Evolutionary conservation across 2,797 vertebrate genomes (phyloP).

Genomic region (Eutrigla gurnardus): DNA sequence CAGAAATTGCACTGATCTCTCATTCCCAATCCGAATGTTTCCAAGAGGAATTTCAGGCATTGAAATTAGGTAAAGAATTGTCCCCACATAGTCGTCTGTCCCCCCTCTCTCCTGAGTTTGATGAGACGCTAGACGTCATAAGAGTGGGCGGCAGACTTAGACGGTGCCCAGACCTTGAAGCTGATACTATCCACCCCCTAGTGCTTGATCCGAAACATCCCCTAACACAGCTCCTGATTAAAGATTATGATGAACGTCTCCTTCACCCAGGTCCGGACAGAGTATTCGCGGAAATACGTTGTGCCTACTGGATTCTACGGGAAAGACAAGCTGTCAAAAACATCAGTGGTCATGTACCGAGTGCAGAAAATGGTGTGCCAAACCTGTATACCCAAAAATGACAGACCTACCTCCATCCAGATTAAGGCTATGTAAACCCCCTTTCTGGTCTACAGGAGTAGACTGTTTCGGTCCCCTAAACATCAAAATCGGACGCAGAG

Average conservation of each 20-base stretch:
- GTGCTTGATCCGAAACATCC: not conserved
- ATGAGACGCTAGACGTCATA: not conserved
- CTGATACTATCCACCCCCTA: not conserved
- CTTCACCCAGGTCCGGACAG: not conserved
- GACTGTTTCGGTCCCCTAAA: not conserved
- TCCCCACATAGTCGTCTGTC: not conserved
- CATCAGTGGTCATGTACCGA: not conserved
- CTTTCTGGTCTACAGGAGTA: conserved; percentile 3
- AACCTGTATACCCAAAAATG: not conserved
- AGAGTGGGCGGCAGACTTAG: not conserved
- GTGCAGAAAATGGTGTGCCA: not conserved
- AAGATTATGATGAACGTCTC: not conserved
- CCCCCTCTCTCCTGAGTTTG: not conserved
- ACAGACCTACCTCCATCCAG: not conserved
- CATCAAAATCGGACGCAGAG: not conserved
- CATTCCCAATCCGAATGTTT: not conserved
- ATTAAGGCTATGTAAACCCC: not conserved
- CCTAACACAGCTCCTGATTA: not conserved
- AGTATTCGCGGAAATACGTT: not conserved
- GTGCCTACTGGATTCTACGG: not conserved
- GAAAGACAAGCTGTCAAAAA: not conserved
- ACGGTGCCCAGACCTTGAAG: not conserved
- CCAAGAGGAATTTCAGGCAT: not conserved
- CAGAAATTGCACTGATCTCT: not conserved
- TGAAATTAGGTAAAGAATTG: not conserved